Percentiles rank a stretch among this genome's conserved stretches.
These are phyloP conservation scores for Microplitis deprimator DNA, from an alignment of 2,888 invertebrate genomes.

Conservation along the genomic window DNA sequence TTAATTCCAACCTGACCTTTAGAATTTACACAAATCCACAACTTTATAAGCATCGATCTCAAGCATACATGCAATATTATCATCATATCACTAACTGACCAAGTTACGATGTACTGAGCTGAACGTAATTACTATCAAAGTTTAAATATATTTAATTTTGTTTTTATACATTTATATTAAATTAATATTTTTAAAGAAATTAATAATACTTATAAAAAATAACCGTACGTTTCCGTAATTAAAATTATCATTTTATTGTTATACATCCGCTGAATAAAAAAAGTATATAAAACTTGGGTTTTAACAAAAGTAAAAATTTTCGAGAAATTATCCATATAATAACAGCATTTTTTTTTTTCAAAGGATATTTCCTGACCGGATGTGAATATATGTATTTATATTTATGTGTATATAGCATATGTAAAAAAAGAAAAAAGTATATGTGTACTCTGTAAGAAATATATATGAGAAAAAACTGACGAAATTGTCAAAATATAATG, in stretches of 20 bases:
- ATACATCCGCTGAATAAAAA: neutral
- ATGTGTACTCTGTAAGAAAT: neutral
- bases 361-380: neutral
- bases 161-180: neutral
- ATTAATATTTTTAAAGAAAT: neutral
- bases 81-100: neutral
- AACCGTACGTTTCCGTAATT: neutral
- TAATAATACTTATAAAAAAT: neutral
- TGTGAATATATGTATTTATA: neutral
- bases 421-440: neutral
- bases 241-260: neutral
- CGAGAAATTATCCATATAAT: neutral
- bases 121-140: neutral
- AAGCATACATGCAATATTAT: conserved; percentile 18
- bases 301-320: neutral
- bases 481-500: conserved; percentile 19
- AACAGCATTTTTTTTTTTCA: neutral
- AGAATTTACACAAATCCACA: conserved; percentile 35
- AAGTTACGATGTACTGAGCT: neutral
- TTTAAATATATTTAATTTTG: too few species aligned
- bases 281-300: neutral
- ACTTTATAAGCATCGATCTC: conserved; percentile 27
- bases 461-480: neutral
- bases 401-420: too few species aligned
- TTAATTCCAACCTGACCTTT: conserved; percentile 30